Evolutionary conservation across 1,140 invertebrate species (phyloP), one percentile per base, ranked within the genome.

Genomic region (Neodiprion pinetum): DNA sequence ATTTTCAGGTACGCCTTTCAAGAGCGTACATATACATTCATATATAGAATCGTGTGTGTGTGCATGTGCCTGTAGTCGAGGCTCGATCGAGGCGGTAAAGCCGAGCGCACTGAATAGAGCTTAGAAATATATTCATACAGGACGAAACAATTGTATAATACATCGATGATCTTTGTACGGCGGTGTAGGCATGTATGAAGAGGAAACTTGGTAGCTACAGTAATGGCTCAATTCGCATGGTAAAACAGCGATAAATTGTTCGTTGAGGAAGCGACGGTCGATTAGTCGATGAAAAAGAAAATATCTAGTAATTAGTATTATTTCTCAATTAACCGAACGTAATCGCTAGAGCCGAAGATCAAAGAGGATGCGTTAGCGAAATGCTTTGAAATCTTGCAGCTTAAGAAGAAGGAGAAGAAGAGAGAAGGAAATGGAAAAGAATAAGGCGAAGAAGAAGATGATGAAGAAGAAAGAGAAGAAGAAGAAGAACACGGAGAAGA

Each of bases 251-350:
- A 17, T 12, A 61, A 61, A 61, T 61, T 61, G 4, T 61, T 7
- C 53, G 9, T 8, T 61, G 53, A 61, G 7, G 53, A 61, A 61
- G 53, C 53, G 11, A 61, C 11, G n/a, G 53, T 17, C 11, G 53
- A 61, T 61, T 61, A 61, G 11, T 12, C 9, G 53, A 61, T 61
- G 53, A 14, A 17, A 17, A 17, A 69, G 12, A 14, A 69, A 69
- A 69, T 23, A 21, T 65, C 11, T 21, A 69, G 67, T 21, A 21
- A 69, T 69, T 69, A 69, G 21, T 69, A 69, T 69, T 69, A 14
- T 69, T 69, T 14, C 67, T 69, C 67, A 69, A 69, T 69, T 69
- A 69, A 61, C 11, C 53, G 53, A 61, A 61, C 9, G 53, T 12
- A 61, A 3, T 61, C 53, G 53, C 53, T 61, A 17, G 53, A 61